Percentiles rank a stretch among this genome's conserved stretches.
These are phyloP conservation scores for Scomber scombrus DNA, from an alignment of 2,113 vertebrate genomes.

Conservation along the genomic window DNA sequence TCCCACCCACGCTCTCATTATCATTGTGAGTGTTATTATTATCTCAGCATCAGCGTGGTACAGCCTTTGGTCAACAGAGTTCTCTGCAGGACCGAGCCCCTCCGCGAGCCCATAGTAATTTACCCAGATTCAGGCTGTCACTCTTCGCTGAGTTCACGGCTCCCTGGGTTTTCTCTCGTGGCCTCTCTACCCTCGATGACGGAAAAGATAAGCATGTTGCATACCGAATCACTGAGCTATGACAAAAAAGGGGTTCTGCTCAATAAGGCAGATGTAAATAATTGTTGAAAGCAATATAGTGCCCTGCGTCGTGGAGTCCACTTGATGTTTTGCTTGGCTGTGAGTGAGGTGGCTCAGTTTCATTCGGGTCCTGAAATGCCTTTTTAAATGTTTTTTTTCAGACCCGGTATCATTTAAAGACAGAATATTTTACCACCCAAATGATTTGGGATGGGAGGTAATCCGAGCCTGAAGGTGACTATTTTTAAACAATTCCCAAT, in stretches of 20 bases:
- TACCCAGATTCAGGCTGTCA: slow-evolving; percentile 57
- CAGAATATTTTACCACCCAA: slow-evolving; percentile 52
- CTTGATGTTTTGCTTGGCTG: slow-evolving; percentile 77
- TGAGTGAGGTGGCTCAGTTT: slow-evolving; percentile 58
- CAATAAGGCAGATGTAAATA: slow-evolving; percentile 83
- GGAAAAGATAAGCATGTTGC: slow-evolving; percentile 77
- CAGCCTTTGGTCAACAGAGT: slow-evolving; percentile 41
- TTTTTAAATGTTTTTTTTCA: slow-evolving; percentile 70
- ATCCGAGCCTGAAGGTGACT: slow-evolving; percentile 24
- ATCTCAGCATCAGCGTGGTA: slow-evolving; percentile 44
- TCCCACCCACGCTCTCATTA: slow-evolving; percentile 37
- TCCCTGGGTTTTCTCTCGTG: slow-evolving; percentile 62
- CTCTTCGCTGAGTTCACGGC: slow-evolving; percentile 59
- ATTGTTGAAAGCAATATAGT: slow-evolving; percentile 75
- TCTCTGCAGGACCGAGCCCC: slow-evolving; percentile 45
- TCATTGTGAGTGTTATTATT: slow-evolving; percentile 41
- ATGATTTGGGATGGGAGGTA: slow-evolving; percentile 23
- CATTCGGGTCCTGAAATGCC: slow-evolving; percentile 66
- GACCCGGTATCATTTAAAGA: slow-evolving; percentile 68
- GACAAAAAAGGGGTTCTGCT: slow-evolving; percentile 66
- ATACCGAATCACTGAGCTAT: slow-evolving; percentile 62
- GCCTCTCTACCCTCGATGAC: slow-evolving; percentile 62
- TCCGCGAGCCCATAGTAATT: background rate
- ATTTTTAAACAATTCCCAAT: slow-evolving; percentile 40
- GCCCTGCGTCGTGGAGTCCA: slow-evolving; percentile 44